Evolutionary conservation across 2,797 vertebrate species (phyloP), one percentile per base, ranked within the genome.

Genomic region (Rhyacichthys aspro): DNA sequence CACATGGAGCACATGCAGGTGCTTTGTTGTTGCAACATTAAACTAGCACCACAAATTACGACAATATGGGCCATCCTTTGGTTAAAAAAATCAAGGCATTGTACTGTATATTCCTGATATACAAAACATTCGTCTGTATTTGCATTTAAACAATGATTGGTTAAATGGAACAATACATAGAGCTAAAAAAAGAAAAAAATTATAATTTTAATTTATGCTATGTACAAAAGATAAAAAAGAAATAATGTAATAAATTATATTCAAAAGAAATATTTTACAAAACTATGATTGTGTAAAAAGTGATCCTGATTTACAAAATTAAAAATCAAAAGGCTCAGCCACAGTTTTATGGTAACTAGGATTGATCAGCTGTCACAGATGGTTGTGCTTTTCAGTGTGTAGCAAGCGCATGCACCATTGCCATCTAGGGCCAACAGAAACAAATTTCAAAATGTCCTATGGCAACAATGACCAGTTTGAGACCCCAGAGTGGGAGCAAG

Each of bases 221-320:
- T 89, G 79, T 90, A 91, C 85, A 92, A 78, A 80, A 80, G 61
- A 76, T 74, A 75, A 86, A 88, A 86, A 75, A 57, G 46, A 70
- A 85, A 89, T 61, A 75, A 84, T 76, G 86, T 78, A 88, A 91
- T 91, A 92, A 93, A 89, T 93, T 91, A 93, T 88, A 78, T 86
- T 85, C 81, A 72, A 85, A 88, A 90, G 86, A 81, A 86, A 85
- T 89, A 88, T 89, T 84, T 90, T 90, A 92, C 87, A 90, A 87
- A 81, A 74, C 84, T 90, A 85, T 81, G 79, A 88, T 85, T 86
- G 76, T 79, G 75, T 41, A 90, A 72, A 84, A 78, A 84, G 53
- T 79, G 70, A 86, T 90, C 86, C 85, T 91, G 82, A 87, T 81
- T 78, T 64, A 74, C 76, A 70, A 41, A 63, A 73, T n/a, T n/a